A percentile compares a stretch with the other conserved stretches of the same genome.
Conservation (phyloP, 2,888 invertebrate species). For the Xestia ashworthii region DNA sequence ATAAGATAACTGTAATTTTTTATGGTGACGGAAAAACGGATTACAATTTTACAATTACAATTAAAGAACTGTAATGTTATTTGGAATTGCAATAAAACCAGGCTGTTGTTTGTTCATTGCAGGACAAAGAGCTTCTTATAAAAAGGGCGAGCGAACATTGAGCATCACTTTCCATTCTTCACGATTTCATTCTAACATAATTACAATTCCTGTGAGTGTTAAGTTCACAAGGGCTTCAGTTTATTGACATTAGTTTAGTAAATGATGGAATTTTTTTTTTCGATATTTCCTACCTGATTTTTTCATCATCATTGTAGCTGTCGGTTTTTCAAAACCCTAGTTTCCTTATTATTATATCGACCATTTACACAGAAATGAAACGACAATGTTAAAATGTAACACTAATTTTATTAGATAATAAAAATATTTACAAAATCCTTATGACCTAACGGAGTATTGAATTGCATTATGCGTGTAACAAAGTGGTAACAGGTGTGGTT, state of each 20-base stretch:
- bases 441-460: conserved; percentile 86
- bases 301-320: background rate
- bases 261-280: background rate
- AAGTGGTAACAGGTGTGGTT: conserved; percentile 83
- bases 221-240: background rate
- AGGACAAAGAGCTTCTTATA: background rate
- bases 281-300: background rate
- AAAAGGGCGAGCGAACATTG: background rate
- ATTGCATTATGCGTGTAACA: conserved; percentile 80
- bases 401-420: conserved; percentile 75
- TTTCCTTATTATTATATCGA: background rate
- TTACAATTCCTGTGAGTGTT: background rate
- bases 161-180: background rate
- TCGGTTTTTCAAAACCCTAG: background rate
- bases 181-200: background rate
- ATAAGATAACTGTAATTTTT: background rate
- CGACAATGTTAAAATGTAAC: conserved; percentile 67
- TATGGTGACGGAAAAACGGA: background rate
- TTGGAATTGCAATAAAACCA: background rate
- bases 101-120: background rate
- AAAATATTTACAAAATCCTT: conserved; percentile 88
- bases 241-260: background rate
- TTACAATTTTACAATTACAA: background rate
- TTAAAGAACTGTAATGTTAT: background rate
- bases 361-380: conserved; percentile 62